Percentiles rank a stretch among this genome's conserved stretches.
phyloP scores from a whole-genome alignment of 2,113 vertebrate species.

The Dasyprocta punctata region DNA sequence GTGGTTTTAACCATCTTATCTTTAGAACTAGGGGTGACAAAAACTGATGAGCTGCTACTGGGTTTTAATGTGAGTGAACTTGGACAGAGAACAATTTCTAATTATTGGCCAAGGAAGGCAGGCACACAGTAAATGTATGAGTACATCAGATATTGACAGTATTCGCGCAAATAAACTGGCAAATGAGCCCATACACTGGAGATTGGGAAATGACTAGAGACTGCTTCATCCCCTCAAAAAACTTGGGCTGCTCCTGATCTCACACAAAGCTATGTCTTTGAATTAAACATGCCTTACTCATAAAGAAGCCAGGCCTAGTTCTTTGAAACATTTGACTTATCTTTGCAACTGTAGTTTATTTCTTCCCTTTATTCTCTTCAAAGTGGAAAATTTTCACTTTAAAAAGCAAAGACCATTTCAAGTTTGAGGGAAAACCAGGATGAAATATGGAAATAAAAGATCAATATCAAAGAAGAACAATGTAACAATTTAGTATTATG shows the following conservation, averaged over 20 bases:
- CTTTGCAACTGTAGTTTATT: conserved; percentile 60
- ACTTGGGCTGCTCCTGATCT: conserved; percentile 21
- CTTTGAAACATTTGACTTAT: conserved; percentile 61
- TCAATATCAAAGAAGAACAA: conserved; percentile 54
- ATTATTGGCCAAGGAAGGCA: conserved; percentile 52
- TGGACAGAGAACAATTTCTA: conserved; percentile 21
- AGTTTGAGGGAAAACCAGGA: conserved; percentile 54
- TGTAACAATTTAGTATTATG: conserved; percentile 9
- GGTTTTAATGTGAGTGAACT: neutral
- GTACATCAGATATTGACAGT: conserved; percentile 52
- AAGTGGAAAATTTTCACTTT: conserved; percentile 67
- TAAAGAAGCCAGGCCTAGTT: conserved; percentile 49
- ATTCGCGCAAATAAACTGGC: conserved; percentile 45
- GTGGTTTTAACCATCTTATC: neutral
- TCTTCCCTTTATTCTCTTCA: conserved; percentile 38
- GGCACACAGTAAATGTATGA: conserved; percentile 44
- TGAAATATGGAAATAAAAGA: conserved; percentile 43
- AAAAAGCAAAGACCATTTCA: conserved; percentile 58
- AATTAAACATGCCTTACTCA: conserved; percentile 61
- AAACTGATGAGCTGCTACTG: conserved; percentile 5
- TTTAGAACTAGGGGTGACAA: neutral
- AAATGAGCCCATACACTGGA: conserved; percentile 33
- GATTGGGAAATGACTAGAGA: conserved; percentile 47
- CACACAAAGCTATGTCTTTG: conserved; percentile 51
- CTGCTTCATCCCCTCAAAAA: neutral